These are phyloP conservation scores for Jacana jacana DNA, from an alignment of 2,113 vertebrate species.

Conservation along the genomic window DNA sequence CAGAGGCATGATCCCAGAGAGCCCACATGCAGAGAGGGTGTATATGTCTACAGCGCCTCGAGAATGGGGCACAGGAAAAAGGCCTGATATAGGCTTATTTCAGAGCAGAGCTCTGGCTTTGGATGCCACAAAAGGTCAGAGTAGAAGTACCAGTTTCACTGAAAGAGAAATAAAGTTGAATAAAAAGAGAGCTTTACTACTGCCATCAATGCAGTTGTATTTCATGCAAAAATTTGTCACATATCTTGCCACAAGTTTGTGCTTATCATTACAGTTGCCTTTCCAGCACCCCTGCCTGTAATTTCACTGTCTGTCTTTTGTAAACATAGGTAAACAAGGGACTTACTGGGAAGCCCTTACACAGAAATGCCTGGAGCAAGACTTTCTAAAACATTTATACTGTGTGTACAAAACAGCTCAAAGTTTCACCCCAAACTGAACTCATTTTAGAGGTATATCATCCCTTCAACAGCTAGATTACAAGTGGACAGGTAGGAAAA, in stretches of 20 bases:
- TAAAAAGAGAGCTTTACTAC: background rate
- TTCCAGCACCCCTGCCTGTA: background rate
- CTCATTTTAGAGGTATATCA: background rate
- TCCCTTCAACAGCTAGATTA: background rate
- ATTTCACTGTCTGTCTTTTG: background rate
- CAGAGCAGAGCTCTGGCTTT: background rate
- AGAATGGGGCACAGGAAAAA: background rate
- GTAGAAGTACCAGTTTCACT: background rate
- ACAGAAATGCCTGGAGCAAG: background rate
- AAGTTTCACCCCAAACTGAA: background rate
- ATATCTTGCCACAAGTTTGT: background rate
- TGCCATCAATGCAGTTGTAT: background rate
- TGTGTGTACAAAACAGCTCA: background rate
- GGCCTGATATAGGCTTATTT: background rate
- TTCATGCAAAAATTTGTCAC: background rate
- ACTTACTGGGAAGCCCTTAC: fast-evolving
- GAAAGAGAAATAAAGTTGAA: background rate
- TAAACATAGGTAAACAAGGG: background rate
- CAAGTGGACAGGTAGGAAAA: background rate
- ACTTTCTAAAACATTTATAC: background rate
- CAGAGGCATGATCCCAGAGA: background rate
- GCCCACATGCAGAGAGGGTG: too few relatives aligned
- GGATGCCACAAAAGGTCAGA: background rate
- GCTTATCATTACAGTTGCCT: background rate
- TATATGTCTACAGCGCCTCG: fast-evolving